Conservation (phyloP, 2,888 invertebrate genomes). For the Coelinius sp. region DNA sequence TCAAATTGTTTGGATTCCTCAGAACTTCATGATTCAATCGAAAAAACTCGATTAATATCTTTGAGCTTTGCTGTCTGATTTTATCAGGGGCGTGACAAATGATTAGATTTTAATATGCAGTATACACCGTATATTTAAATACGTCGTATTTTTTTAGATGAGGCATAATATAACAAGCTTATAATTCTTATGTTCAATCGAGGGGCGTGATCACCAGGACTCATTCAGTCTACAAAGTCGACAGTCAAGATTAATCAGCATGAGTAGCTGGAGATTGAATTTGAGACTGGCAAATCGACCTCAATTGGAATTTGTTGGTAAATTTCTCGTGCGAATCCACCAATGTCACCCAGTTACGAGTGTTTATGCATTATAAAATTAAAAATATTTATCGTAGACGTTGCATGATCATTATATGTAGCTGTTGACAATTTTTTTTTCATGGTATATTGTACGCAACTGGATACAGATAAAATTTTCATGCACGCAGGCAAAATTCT, state of each 20-base stretch:
- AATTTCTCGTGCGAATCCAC: background rate
- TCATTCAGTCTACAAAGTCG: background rate
- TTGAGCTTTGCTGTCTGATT: background rate
- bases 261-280: background rate
- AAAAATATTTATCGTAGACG: background rate
- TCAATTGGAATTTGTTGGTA: background rate
- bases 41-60: no score
- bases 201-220: background rate
- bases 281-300: background rate
- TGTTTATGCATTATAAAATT: background rate
- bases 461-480: background rate
- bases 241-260: background rate
- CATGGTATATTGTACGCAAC: background rate
- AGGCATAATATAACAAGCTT: background rate
- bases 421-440: background rate
- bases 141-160: background rate
- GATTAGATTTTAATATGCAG: background rate
- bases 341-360: background rate
- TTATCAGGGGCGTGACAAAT: background rate
- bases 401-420: background rate
- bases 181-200: background rate
- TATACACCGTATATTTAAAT: background rate
- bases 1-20: no score
- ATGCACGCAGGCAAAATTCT: background rate
- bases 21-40: background rate